Evolutionary conservation across 1,140 invertebrate genomes (phyloP).

Genomic region (Bilobella aurantiaca): DNA sequence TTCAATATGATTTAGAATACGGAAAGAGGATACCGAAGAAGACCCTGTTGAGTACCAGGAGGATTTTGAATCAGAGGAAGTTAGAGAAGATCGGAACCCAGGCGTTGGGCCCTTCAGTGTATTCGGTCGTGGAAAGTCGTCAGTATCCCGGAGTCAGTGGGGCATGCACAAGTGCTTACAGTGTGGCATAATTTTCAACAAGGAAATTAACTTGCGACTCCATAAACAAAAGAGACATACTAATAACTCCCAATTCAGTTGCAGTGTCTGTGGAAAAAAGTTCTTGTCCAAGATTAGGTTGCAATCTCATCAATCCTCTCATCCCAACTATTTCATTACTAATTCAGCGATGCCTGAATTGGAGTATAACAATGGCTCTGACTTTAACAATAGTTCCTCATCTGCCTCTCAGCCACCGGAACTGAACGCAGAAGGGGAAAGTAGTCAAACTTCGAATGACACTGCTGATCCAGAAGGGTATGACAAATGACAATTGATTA

Average conservation of each 20-base stretch:
- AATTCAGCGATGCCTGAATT: not conserved
- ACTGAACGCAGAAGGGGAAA: not conserved
- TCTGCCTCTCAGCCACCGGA: not conserved
- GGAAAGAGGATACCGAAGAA: no score
- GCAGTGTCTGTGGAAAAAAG: not conserved
- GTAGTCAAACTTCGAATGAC: not conserved
- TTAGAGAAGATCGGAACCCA: not conserved
- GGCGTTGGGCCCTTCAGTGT: not conserved
- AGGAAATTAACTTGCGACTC: not conserved
- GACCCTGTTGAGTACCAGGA: no score
- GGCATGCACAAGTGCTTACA: conserved; percentile 3
- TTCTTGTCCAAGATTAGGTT: not conserved
- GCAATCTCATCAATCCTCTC: not conserved
- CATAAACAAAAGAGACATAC: not conserved
- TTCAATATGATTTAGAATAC: no score
- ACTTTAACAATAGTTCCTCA: not conserved
- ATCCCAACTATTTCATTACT: not conserved
- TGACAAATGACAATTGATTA: no score
- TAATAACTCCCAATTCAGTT: not conserved
- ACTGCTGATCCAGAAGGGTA: not conserved
- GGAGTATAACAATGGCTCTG: not conserved
- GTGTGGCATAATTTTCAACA: conserved; percentile 1
- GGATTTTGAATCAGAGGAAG: no score
- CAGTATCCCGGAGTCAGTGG: not conserved
- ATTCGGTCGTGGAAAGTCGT: not conserved